phyloP scores from a whole-genome alignment of 2,113 vertebrate genomes.

The Chelonoidis abingdonii region DNA sequence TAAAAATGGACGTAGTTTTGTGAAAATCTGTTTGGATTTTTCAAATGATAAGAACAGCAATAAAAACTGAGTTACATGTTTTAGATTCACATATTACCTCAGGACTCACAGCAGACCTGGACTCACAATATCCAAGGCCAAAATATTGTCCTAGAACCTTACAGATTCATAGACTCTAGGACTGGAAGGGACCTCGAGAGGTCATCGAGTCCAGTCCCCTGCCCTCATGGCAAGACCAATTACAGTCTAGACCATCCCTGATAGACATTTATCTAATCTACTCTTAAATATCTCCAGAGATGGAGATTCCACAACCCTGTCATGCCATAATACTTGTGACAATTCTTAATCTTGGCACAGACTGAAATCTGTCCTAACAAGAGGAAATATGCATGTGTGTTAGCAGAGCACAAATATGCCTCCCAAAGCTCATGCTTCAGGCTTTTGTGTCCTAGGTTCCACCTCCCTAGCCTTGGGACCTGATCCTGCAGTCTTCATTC shows the following conservation, averaged over 20 bases:
- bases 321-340: not conserved
- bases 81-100: not conserved
- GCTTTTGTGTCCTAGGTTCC: not conserved
- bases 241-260: too few relatives aligned
- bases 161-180: too few relatives aligned
- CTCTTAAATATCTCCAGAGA: too few relatives aligned
- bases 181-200: too few relatives aligned
- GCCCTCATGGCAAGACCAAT: too few relatives aligned
- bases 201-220: too few relatives aligned
- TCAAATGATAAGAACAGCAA: not conserved
- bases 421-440: not conserved
- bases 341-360: conserved; percentile 8
- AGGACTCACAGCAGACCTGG: not conserved
- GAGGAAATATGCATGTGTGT: not conserved
- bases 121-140: not conserved
- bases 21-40: not conserved
- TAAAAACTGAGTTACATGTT: not conserved
- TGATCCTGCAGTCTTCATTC: not conserved
- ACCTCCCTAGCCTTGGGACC: not conserved
- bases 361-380: not conserved
- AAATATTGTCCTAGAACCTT: not conserved
- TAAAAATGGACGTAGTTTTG: not conserved
- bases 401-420: not conserved
- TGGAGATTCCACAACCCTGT: too few relatives aligned
- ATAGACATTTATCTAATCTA: too few relatives aligned